Evolutionary conservation across 2,113 vertebrate species (phyloP).

Genomic region (Xiphophorus hellerii): DNA sequence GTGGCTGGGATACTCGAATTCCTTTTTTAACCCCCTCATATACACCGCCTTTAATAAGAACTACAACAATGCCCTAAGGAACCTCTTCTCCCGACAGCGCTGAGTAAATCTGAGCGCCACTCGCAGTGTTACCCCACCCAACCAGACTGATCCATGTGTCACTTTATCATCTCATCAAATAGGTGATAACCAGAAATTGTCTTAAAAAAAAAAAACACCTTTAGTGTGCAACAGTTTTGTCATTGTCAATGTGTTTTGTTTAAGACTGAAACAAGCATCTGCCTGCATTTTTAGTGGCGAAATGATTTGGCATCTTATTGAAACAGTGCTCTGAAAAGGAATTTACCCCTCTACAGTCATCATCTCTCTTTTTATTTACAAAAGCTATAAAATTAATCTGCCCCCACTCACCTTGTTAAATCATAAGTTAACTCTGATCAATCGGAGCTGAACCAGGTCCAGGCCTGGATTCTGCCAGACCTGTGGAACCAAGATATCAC

Average conservation of each 20-base stretch:
- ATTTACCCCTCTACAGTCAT: too few relatives aligned
- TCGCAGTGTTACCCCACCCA: conserved; percentile 26
- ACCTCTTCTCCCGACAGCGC: conserved; percentile 89
- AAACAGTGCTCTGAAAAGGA: not conserved
- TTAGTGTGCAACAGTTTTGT: not conserved
- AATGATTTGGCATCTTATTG: conserved; percentile 12
- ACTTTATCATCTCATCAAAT: conserved; percentile 16
- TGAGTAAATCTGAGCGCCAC: conserved; percentile 52
- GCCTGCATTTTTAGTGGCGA: conserved; percentile 9
- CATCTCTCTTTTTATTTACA: not conserved
- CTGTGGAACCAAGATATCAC: not conserved
- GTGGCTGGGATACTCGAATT: conserved; percentile 98
- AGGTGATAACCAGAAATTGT: conserved; percentile 31
- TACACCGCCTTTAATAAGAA: conserved; percentile 98
- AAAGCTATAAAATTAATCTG: not conserved
- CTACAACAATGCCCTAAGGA: conserved; percentile 95
- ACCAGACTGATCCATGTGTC: conserved; percentile 13
- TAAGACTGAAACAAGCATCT: conserved; percentile 23
- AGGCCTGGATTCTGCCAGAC: not conserved
- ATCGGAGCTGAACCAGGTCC: not conserved
- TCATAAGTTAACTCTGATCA: not conserved
- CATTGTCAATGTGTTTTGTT: conserved; percentile 28
- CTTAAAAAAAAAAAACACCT: conserved; percentile 12
- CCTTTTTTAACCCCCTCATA: conserved; percentile 97
- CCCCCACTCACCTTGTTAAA: not conserved